Percentiles rank a stretch among this genome's conserved stretches.
These are phyloP conservation scores for Otocyon megalotis DNA, from an alignment of 2,113 vertebrate genomes.

Conservation along the genomic window DNA sequence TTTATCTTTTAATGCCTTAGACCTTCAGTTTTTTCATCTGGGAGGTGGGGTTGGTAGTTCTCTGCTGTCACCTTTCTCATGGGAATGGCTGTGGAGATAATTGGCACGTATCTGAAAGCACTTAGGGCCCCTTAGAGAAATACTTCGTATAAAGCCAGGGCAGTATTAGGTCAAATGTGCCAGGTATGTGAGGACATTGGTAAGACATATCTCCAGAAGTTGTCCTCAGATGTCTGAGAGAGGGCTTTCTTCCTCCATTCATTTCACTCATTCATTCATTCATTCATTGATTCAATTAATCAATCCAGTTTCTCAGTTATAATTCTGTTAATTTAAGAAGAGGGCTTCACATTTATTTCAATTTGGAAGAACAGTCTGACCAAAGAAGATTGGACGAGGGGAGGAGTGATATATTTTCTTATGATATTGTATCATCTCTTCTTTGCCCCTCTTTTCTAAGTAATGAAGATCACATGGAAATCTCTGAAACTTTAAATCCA, in stretches of 20 bases:
- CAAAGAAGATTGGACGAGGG: background rate
- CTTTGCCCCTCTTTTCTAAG: background rate
- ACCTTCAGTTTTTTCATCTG: background rate
- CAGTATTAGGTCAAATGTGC: background rate
- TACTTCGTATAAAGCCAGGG: background rate
- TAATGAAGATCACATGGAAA: background rate
- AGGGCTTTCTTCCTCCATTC: background rate
- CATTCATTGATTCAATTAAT: background rate
- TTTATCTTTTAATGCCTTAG: background rate
- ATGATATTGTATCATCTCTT: background rate
- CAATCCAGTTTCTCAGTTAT: background rate
- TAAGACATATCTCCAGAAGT: background rate
- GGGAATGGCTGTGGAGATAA: background rate
- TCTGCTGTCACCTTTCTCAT: background rate
- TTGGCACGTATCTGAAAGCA: constrained; percentile 48
- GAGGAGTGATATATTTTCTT: background rate
- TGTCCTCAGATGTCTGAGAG: background rate
- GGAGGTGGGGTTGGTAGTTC: background rate
- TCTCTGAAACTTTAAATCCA: background rate
- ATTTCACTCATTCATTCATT: background rate
- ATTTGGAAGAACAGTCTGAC: background rate
- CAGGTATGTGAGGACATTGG: background rate
- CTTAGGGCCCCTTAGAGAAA: background rate
- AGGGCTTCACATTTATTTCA: background rate
- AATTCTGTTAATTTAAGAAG: background rate